phyloP scores from a whole-genome alignment of 2,113 vertebrate species.

The Oreochromis spilurus region DNA sequence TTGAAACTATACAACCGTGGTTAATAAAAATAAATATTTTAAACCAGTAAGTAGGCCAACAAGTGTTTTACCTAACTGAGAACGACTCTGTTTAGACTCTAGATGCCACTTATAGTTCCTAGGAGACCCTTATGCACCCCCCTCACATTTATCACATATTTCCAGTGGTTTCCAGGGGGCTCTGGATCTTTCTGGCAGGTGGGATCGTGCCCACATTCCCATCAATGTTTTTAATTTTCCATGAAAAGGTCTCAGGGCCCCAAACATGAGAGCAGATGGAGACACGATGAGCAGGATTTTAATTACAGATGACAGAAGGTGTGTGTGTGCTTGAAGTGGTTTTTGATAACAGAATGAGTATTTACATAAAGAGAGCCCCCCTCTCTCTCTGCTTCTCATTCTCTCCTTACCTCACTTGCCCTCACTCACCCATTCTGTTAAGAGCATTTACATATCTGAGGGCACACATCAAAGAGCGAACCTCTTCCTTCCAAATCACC shows the following conservation, averaged over 20 bases:
- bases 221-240: not conserved
- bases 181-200: not conserved
- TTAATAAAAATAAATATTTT: not conserved
- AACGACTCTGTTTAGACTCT: not conserved
- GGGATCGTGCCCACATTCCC: not conserved
- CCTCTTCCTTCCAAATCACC: not conserved
- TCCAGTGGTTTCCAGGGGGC: not conserved
- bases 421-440: not conserved
- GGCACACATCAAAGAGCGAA: constrained; percentile 24
- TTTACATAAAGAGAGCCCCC: not conserved
- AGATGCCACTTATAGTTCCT: not conserved
- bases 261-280: not conserved
- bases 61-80: not conserved
- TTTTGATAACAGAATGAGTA: constrained; percentile 36
- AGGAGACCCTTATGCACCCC: not conserved
- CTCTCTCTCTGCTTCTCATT: not conserved
- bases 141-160: not conserved
- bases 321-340: constrained; percentile 14
- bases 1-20: not conserved
- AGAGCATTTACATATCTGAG: constrained; percentile 50
- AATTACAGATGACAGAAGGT: constrained; percentile 30
- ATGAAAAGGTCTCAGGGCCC: not conserved
- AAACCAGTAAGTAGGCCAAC: not conserved
- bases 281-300: not conserved
- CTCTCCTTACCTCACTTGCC: not conserved